Conservation (phyloP, 2,113 vertebrate genomes). For the Triplophysa tibetana region DNA sequence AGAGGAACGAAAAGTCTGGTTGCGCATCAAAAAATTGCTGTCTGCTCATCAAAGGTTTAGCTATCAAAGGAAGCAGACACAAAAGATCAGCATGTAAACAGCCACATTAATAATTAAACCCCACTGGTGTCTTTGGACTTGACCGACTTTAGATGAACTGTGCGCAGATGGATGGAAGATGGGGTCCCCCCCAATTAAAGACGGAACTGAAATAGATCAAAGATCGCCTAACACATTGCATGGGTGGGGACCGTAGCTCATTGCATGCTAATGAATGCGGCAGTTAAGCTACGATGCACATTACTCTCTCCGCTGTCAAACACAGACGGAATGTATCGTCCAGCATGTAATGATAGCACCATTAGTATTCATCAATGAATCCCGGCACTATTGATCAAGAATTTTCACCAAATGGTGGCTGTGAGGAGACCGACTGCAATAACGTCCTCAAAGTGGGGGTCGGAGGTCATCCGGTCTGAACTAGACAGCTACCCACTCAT, state of each 20-base stretch:
- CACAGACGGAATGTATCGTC: neutral
- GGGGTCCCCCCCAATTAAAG: conserved; percentile 46
- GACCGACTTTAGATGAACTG: conserved; percentile 48
- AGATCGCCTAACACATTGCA: conserved; percentile 37
- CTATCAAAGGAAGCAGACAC: conserved; percentile 55
- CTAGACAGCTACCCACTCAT: neutral
- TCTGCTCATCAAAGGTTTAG: conserved; percentile 48
- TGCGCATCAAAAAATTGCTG: conserved; percentile 22
- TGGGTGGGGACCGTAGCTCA: conserved; percentile 14
- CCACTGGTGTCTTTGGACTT: conserved; percentile 50
- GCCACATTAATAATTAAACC: conserved; percentile 69
- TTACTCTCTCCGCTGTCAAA: conserved; percentile 18
- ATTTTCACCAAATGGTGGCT: neutral
- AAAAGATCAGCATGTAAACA: conserved; percentile 65
- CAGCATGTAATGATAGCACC: conserved; percentile 22
- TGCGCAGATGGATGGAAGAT: conserved; percentile 41
- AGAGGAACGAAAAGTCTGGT: conserved; percentile 28
- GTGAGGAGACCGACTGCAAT: neutral
- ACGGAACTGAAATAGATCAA: conserved; percentile 36
- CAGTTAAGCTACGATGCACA: conserved; percentile 15
- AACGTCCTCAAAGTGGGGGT: neutral
- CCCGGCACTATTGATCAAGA: conserved; percentile 5
- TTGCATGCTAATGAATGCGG: conserved; percentile 29
- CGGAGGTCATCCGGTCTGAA: neutral
- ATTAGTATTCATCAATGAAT: conserved; percentile 27